Base-by-base conservation (phyloP, 2,888 invertebrate genomes). In the Zaprionus lineosus region DNA sequence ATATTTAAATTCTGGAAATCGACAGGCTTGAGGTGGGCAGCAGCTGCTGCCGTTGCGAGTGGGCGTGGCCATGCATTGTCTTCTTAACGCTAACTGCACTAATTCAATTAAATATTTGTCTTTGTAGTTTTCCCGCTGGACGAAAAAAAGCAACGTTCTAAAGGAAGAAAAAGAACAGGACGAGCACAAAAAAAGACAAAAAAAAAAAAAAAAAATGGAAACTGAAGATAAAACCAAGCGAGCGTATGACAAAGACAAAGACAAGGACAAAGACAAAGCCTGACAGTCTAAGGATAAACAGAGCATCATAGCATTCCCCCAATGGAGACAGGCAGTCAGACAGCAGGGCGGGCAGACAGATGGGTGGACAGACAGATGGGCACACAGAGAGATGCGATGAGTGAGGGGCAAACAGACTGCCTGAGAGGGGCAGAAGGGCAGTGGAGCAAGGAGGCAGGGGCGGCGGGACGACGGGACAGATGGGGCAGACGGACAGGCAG, bases 81-180 rank as follows among this genome's bases (percentile, higher is more conserved):
- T 73, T 74, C 69, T 74, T 79, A 77, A 81, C 73, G 74, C 76
- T 71, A 57, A 74, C 82, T 84, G 82, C 84, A 82, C 82, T 82
- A 82, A 82, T 82, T 82, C 84, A 82, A 82, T 82, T 82, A 82
- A 82, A 82, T 82, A 82, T 82, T 82, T 84, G 81, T 78, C 82
- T 82, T 82, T 84, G 82, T 81, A 84, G 82, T 84, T 84, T 66
- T 50, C 9, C n/a, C n/a, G n/a, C n/a, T n/a, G n/a, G n/a, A n/a
- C n/a, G n/a, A n/a, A n/a, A n/a, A n/a, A n/a, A n/a, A n/a, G n/a
- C n/a, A n/a, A n/a, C n/a, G n/a, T n/a, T n/a, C n/a, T n/a, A n/a
- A n/a, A n/a, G n/a, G n/a, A n/a, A n/a, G n/a, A n/a, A n/a, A n/a
- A n/a, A n/a, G n/a, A n/a, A n/a, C n/a, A n/a, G n/a, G n/a, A n/a